Evolutionary conservation across 2,888 invertebrate species (phyloP).

Genomic region (Caradrina clavipalpis): DNA sequence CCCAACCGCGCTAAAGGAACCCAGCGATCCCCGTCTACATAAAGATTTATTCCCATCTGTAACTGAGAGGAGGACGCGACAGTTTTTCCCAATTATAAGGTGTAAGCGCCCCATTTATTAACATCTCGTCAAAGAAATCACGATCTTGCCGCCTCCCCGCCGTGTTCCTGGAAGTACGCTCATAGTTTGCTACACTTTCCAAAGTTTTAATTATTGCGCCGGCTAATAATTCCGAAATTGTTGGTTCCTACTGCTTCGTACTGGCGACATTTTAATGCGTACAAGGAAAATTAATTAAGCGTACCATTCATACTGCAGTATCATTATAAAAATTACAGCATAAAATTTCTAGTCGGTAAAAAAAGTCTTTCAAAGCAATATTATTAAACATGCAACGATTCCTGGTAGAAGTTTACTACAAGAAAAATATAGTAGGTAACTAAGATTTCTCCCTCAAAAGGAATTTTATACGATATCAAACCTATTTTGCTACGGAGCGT

Average conservation of each 20-base stretch:
- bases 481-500: slow-evolving; percentile 3
- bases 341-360: slow-evolving; percentile 7
- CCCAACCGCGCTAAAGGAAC: slow-evolving; percentile 69
- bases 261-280: slow-evolving; percentile 52
- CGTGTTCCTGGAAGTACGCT: slow-evolving; percentile 46
- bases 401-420: not conserved
- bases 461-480: slow-evolving; percentile 8
- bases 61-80: slow-evolving; percentile 89
- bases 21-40: slow-evolving; percentile 85
- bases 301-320: slow-evolving; percentile 13
- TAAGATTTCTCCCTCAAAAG: slow-evolving; percentile 18
- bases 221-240: slow-evolving; percentile 61
- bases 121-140: slow-evolving; percentile 88
- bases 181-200: slow-evolving; percentile 58
- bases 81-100: slow-evolving; percentile 90
- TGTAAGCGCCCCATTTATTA: slow-evolving; percentile 89
- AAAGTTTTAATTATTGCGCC: slow-evolving; percentile 71
- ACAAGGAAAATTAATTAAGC: slow-evolving; percentile 38
- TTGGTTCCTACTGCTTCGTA: slow-evolving; percentile 38
- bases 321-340: slow-evolving; percentile 16
- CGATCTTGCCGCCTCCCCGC: slow-evolving; percentile 70
- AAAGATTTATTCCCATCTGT: slow-evolving; percentile 90
- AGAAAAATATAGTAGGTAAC: not conserved
- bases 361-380: slow-evolving; percentile 12
- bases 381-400: slow-evolving; percentile 1